A percentile compares a stretch with the other conserved stretches of the same genome.
phyloP scores from a whole-genome alignment of 2,113 vertebrate species.

The Campylorhamphus procurvoides region DNA sequence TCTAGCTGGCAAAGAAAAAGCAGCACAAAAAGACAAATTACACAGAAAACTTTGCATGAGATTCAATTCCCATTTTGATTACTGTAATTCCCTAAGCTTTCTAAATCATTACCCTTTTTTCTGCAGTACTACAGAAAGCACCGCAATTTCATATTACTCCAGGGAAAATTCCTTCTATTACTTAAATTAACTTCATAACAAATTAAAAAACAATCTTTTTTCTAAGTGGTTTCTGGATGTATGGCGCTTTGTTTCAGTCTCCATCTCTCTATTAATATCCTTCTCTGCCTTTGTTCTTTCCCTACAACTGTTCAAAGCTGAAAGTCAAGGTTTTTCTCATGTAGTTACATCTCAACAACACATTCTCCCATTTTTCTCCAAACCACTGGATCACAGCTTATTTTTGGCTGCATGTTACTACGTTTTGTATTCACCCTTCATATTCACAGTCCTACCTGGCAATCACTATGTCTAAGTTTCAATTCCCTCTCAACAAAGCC shows the following conservation, averaged over 20 bases:
- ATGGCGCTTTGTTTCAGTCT: not conserved
- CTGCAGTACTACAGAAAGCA: not conserved
- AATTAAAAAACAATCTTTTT: accelerated
- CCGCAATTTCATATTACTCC: not conserved
- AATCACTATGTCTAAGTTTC: not conserved
- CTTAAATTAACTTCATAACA: not conserved
- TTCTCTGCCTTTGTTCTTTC: not conserved
- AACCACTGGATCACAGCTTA: not conserved
- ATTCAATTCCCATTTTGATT: not conserved
- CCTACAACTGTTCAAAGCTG: not conserved
- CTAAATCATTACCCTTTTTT: not conserved
- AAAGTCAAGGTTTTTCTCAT: not conserved
- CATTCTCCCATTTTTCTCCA: not conserved
- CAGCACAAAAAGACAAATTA: not conserved
- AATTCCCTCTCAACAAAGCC: not conserved
- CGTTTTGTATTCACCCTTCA: not conserved
- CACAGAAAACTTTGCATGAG: not conserved
- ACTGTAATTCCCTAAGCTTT: not conserved
- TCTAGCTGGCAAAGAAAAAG: not conserved
- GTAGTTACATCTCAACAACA: too few species aligned
- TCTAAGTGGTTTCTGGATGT: not conserved
- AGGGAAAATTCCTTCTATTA: not conserved
- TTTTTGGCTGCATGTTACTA: not conserved
- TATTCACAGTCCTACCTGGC: not conserved
- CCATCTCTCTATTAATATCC: not conserved